phyloP scores from a whole-genome alignment of 1,140 invertebrate species.

The Camponotus vicinus region DNA sequence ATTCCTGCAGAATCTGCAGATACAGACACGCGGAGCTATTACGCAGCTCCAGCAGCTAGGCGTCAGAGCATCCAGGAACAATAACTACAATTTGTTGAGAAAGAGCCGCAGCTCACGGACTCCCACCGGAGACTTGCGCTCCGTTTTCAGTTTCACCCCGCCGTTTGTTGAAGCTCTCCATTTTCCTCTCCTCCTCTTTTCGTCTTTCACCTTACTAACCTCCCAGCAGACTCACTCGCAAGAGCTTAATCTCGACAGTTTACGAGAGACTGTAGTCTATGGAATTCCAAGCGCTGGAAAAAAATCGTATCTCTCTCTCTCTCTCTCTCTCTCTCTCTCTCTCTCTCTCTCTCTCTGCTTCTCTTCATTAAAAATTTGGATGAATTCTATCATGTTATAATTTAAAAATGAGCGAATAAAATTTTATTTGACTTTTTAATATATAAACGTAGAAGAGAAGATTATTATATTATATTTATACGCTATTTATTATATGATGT shows the following conservation, averaged over 20 bases:
- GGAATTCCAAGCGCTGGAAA: background rate
- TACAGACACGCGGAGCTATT: background rate
- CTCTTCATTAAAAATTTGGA: background rate
- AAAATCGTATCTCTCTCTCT: background rate
- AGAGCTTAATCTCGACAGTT: slow-evolving; percentile 53
- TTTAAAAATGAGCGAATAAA: background rate
- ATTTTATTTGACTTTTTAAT: slow-evolving; percentile 1
- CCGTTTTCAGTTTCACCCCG: slow-evolving; percentile 21
- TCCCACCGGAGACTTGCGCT: slow-evolving; percentile 26
- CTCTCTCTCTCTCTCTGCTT: no score
- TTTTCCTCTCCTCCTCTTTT: background rate
- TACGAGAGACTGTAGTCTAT: background rate
- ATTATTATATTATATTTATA: background rate
- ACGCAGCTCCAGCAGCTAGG: slow-evolving; percentile 4
- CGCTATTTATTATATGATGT: background rate
- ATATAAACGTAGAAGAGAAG: background rate
- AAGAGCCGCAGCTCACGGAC: slow-evolving; percentile 16
- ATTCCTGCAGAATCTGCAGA: background rate
- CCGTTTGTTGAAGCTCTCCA: slow-evolving; percentile 50
- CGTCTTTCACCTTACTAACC: slow-evolving; percentile 7
- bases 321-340: no score
- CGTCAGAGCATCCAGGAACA: slow-evolving; percentile 28
- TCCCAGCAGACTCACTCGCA: slow-evolving; percentile 33
- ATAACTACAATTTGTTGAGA: slow-evolving; percentile 62
- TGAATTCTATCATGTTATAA: background rate